A percentile compares a stretch with the other conserved stretches of the same genome.
These are phyloP conservation scores for Parazoanthus atlanticus DNA, from an alignment of 92 coral and sea anemone species.

Conservation along the genomic window DNA sequence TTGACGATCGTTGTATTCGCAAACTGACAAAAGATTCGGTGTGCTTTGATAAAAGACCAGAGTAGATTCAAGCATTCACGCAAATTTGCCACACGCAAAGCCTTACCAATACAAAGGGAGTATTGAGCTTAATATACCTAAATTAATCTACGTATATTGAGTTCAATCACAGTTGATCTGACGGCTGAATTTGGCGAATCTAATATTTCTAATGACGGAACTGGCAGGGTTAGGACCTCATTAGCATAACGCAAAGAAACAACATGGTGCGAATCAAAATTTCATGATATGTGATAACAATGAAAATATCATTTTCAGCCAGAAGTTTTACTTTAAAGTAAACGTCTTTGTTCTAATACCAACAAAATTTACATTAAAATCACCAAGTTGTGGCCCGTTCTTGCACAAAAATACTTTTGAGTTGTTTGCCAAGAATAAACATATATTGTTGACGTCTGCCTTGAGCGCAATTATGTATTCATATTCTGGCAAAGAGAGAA, in stretches of 20 bases:
- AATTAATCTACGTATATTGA: background rate
- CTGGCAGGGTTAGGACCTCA: background rate
- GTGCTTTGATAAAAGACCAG: background rate
- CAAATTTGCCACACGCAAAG: constrained; percentile 17
- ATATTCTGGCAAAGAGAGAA: constrained; percentile 17
- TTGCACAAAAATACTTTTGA: background rate
- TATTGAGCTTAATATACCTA: constrained; percentile 4
- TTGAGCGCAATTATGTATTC: constrained; percentile 32
- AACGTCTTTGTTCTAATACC: background rate
- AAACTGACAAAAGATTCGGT: background rate
- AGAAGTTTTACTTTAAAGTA: background rate
- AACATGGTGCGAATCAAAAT: constrained; percentile 16
- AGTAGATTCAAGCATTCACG: background rate
- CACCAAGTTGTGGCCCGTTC: background rate
- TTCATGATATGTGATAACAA: constrained; percentile 25
- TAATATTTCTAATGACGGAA: constrained; percentile 30
- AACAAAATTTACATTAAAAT: background rate
- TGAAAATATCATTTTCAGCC: background rate
- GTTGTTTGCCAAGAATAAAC: constrained; percentile 33
- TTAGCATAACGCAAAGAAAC: constrained; percentile 32
- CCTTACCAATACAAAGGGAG: background rate
- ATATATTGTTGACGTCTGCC: constrained; percentile 23
- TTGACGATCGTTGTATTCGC: background rate
- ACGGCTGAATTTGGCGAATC: background rate
- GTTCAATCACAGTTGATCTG: constrained; percentile 8